Evolutionary conservation across 2,888 invertebrate species (phyloP).

Genomic region (Drosophila mulleri): DNA sequence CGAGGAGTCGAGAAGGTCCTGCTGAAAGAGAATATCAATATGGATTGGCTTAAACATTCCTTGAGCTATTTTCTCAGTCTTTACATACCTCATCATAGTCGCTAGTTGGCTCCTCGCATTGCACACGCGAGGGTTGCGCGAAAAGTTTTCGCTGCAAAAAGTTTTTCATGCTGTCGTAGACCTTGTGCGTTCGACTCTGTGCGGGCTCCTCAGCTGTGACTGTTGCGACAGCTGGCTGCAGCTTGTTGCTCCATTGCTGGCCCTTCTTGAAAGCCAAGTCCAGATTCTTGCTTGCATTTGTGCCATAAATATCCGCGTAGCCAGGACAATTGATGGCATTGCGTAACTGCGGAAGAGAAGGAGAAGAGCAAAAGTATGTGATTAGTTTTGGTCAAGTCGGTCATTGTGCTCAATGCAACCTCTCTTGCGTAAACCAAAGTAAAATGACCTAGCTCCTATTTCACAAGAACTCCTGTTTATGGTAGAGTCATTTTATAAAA

Average conservation of each 20-base stretch:
- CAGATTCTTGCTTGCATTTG: slow-evolving; percentile 64
- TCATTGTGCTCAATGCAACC: slow-evolving; percentile 18
- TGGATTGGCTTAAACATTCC: neutral
- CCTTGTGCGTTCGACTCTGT: slow-evolving; percentile 78
- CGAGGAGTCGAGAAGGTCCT: slow-evolving; percentile 77
- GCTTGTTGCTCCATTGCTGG: slow-evolving; percentile 79
- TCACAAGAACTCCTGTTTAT: slow-evolving; percentile 51
- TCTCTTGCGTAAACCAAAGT: slow-evolving; percentile 10
- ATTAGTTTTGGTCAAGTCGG: slow-evolving; percentile 59
- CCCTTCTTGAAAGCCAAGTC: slow-evolving; percentile 75
- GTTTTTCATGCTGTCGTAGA: slow-evolving; percentile 84
- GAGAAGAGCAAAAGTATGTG: slow-evolving; percentile 17
- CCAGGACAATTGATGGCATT: slow-evolving; percentile 74
- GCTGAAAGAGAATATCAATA: slow-evolving; percentile 32
- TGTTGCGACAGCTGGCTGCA: slow-evolving; percentile 38
- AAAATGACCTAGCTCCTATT: slow-evolving; percentile 38
- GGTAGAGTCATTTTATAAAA: slow-evolving; percentile 38
- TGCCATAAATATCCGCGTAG: slow-evolving; percentile 73
- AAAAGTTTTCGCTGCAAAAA: slow-evolving; percentile 82
- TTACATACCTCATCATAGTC: slow-evolving; percentile 80
- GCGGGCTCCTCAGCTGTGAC: slow-evolving; percentile 31
- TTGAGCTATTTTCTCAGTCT: neutral
- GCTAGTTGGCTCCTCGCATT: slow-evolving; percentile 69
- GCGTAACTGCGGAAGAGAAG: slow-evolving; percentile 53
- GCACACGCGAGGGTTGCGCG: slow-evolving; percentile 62